Percentiles rank a stretch among this genome's conserved stretches.
phyloP scores from a whole-genome alignment of 1,140 invertebrate genomes.

The Nomia melanderi region DNA sequence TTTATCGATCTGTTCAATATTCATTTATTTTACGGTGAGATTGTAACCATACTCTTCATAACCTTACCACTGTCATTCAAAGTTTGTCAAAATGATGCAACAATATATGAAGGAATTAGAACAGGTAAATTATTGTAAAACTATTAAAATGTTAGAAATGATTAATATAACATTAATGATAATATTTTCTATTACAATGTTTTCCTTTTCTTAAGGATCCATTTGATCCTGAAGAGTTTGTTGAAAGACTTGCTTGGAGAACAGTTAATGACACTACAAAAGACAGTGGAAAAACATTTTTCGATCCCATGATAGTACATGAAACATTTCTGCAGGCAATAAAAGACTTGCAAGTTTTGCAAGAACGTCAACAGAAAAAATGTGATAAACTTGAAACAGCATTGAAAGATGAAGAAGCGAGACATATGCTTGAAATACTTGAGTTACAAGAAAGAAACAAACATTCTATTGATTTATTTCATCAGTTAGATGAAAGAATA shows the following conservation, averaged over 20 bases:
- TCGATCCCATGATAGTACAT: conserved; percentile 91
- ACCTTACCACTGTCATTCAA: not conserved
- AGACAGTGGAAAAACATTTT: conserved; percentile 84
- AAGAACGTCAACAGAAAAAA: conserved; percentile 93
- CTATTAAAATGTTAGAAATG: not conserved
- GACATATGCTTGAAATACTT: conserved; percentile 90
- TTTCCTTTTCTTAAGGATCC: conserved; percentile 89
- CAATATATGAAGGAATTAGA: conserved; percentile 92
- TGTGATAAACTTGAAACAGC: conserved; percentile 92
- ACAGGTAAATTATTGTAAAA: conserved; percentile 82
- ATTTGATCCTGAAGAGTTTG: conserved; percentile 98
- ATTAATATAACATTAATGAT: not conserved
- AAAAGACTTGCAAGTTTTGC: conserved; percentile 89
- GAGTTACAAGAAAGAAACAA: conserved; percentile 94
- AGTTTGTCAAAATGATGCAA: conserved; percentile 87
- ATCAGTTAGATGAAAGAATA: conserved; percentile 96
- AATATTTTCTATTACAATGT: not conserved
- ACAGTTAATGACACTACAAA: conserved; percentile 90
- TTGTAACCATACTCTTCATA: conserved; percentile 27
- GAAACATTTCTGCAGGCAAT: conserved; percentile 96
- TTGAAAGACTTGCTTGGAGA: conserved; percentile 96
- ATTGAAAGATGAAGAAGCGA: conserved; percentile 93
- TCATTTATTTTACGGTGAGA: not conserved
- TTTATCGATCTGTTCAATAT: not conserved
- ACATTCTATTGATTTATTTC: conserved; percentile 92